These are phyloP conservation scores for Zophobas atratus DNA, from an alignment of 1,140 invertebrate species.

Conservation along the genomic window DNA sequence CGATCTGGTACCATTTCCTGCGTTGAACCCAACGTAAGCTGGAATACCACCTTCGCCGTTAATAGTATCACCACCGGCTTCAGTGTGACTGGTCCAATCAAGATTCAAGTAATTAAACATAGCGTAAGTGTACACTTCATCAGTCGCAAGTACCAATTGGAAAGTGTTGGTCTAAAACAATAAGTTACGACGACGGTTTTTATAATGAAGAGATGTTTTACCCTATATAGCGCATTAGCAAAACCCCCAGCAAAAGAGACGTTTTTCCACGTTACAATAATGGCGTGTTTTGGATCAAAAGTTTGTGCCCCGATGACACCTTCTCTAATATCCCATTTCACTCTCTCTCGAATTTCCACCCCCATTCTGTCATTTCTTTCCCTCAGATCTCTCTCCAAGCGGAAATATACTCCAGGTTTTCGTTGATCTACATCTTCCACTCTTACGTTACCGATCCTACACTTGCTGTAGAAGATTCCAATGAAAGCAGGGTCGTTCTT, in stretches of 20 bases:
- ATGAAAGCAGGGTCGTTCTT: slow-evolving; percentile 94
- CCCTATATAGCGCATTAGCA: slow-evolving; percentile 82
- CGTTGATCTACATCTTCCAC: slow-evolving; percentile 72
- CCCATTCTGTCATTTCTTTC: slow-evolving; percentile 86
- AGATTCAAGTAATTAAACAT: slow-evolving; percentile 95
- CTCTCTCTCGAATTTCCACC: slow-evolving; percentile 87
- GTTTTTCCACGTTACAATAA: slow-evolving; percentile 97
- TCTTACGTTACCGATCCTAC: slow-evolving; percentile 70
- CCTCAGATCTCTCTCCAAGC: slow-evolving; percentile 79
- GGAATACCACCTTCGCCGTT: slow-evolving; percentile 89
- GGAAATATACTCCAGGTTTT: slow-evolving; percentile 85
- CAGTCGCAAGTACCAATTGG: slow-evolving; percentile 93
- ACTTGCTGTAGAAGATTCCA: slow-evolving; percentile 75
- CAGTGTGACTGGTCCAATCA: slow-evolving; percentile 92
- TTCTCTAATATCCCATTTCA: slow-evolving; percentile 91
- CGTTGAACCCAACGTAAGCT: slow-evolving; percentile 95
- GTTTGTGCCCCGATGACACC: slow-evolving; percentile 93
- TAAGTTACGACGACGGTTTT: slow-evolving; percentile 3
- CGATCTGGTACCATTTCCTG: slow-evolving; percentile 92
- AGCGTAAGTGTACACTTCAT: slow-evolving; percentile 94
- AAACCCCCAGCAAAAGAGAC: slow-evolving; percentile 93
- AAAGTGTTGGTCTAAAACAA: slow-evolving; percentile 90
- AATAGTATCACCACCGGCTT: slow-evolving; percentile 90
- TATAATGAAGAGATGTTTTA: slow-evolving; percentile 66
- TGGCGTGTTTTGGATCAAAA: slow-evolving; percentile 90